Base-by-base conservation (phyloP, 1,140 invertebrate genomes). In the Grapholita molesta region DNA sequence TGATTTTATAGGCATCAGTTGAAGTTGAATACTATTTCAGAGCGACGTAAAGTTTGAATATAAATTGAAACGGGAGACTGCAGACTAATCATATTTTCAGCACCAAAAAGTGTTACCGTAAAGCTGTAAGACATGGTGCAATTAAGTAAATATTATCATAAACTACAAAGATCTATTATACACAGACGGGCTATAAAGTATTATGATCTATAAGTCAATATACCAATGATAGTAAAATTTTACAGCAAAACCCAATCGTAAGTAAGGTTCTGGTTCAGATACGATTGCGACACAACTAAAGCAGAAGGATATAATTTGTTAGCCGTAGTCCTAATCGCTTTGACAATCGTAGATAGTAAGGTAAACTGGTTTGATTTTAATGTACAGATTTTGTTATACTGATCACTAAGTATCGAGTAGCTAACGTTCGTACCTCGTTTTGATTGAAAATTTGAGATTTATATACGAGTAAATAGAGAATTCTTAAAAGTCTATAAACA, bases 341-440 rank as follows among this genome's bases (percentile, higher is more conserved):
- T 28, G 25, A 61, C 55, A 61, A 28, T 61, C 55, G 25, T 55
- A 55, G 24, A 61, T 61, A 30, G 55, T 61, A 61, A 48, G 42
- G 53, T 28, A 61, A 61, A 30, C 25, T 61, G 55, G 55, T 55
- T 55, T 55, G 53, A 48, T 48, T 21, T 18, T 28, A 61, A 61
- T 61, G n/a, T 61, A 28, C 30, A 30, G 55, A 61, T n/a, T 30
- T 28, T 25, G 9, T n/a, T 57, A 28, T 3, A 38, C 35, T n/a
- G 9, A 38, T 38, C 35, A n/a, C 35, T 38, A 15, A 38, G 35
- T 33, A 35, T 11, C 33, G n/a, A n/a, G n/a, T n/a, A n/a, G 9
- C 3, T 38, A 0, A 38, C 12, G 35, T 15, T n/a, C 35, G 3
- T 30, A 30, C 28, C 15, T 38, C n/a, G 35, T 38, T n/a, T 38